Evolutionary conservation across 2,113 vertebrate genomes (phyloP), one percentile per base, ranked within the genome.

Genomic region (Sitta europaea): DNA sequence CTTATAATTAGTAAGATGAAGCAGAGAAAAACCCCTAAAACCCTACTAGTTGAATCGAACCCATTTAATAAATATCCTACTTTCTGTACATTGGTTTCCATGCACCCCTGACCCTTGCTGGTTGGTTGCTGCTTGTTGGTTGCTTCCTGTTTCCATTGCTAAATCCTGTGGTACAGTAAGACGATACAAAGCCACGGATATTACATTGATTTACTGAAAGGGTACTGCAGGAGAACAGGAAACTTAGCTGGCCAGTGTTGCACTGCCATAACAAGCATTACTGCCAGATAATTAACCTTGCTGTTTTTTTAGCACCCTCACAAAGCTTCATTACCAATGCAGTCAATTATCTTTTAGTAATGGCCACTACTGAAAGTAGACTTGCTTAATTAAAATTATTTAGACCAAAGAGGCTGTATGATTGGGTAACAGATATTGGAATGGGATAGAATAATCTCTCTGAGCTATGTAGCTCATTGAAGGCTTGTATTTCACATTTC

Each of bases 211-310:
- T 98, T 97, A 94, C 94, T 95, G 92, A 94, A 92, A 96, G 76
- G 43, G 33, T 96, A 85, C 83, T 94, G 68, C 81, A 95, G 78
- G 79, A 96, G 93, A 97, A 92, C 92, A 96, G 85, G 86, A 97
- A 97, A 97, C 91, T 96, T 95, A 94, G 93, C 96, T 97, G 94
- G 92, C 85, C 54, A 88, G 50, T 71, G 48, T 68, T 96, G 80
- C 74, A 83, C 75, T 98, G 97, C 68, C 58, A 85, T 95, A 96
- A 94, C 81, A 95, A 92, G 94, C 94, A 96, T 97, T 92, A 93
- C 90, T 97, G 96, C 96, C 97, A 97, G 95, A 97, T 98, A 98
- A 98, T 98, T 98, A 98, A 98, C 98, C 97, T 97, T 97, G 95
- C 94, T 97, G 96, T 98, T 98, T 98, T 97, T 97, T 98, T 98